Percentiles rank a stretch among this genome's conserved stretches.
These are phyloP conservation scores for Pollicipes pollicipes DNA, from an alignment of 1,140 invertebrate species.

Conservation along the genomic window DNA sequence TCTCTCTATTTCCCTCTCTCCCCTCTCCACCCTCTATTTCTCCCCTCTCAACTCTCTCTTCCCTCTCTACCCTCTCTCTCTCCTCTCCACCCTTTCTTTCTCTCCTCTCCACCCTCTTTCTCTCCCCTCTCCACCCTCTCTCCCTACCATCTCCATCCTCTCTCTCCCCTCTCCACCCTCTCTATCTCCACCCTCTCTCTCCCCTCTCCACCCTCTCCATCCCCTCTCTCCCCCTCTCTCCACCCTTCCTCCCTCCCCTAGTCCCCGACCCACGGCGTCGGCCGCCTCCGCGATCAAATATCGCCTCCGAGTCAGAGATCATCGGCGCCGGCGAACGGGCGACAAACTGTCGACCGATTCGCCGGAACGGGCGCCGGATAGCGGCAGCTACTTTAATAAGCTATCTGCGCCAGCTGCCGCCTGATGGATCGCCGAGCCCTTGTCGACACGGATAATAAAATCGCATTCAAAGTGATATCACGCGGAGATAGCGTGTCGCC, in stretches of 20 bases:
- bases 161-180: neutral
- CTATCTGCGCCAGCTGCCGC: neutral
- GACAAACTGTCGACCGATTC: neutral
- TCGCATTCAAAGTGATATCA: neutral
- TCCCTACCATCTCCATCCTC: too few species aligned
- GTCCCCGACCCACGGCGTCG: neutral
- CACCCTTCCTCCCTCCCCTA: too few species aligned
- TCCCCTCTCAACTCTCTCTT: too few species aligned
- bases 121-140: neutral
- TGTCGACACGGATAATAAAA: neutral
- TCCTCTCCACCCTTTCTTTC: too few species aligned
- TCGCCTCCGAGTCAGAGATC: too few species aligned
- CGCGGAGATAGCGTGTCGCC: neutral
- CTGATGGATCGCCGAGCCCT: neutral
- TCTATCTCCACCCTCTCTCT: neutral
- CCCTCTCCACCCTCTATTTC: too few species aligned
- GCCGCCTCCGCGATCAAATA: neutral
- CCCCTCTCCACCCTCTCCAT: neutral
- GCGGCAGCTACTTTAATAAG: neutral
- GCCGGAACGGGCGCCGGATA: neutral
- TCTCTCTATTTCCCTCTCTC: too few species aligned
- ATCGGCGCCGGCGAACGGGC: neutral
- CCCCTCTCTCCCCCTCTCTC: neutral
- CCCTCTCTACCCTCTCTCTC: too few species aligned
- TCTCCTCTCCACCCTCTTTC: too few species aligned